phyloP scores from a whole-genome alignment of 2,888 invertebrate species.

The Ormyrus thymus region DNA sequence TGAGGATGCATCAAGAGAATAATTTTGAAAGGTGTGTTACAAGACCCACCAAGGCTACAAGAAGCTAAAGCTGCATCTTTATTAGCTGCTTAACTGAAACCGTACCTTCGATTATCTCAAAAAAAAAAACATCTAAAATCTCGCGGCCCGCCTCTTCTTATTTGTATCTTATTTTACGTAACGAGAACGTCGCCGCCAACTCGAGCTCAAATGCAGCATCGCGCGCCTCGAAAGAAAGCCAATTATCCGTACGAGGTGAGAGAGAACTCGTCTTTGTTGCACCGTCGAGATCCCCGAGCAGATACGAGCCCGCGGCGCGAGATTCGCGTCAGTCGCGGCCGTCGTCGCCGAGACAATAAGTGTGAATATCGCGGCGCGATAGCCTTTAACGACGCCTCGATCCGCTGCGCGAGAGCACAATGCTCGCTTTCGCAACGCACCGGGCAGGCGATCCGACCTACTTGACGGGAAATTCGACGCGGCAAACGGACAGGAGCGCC shows the following conservation, averaged over 20 bases:
- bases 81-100: no score
- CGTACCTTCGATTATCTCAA: no score
- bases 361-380: slow-evolving; percentile 13
- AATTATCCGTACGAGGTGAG: slow-evolving; percentile 40
- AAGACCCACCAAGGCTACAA: no score
- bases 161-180: no score
- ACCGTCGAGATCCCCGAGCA: slow-evolving; percentile 24
- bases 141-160: no score
- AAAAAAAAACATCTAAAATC: no score
- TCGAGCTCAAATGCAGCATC: not conserved
- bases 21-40: no score
- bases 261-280: slow-evolving; percentile 20
- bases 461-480: not conserved
- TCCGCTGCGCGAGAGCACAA: slow-evolving; percentile 13
- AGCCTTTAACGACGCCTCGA: slow-evolving; percentile 35
- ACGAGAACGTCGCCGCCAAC: not conserved
- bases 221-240: slow-evolving; percentile 40
- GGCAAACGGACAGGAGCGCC: no score
- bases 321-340: slow-evolving; percentile 39
- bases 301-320: slow-evolving; percentile 7
- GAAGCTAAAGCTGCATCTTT: no score
- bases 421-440: slow-evolving; percentile 19
- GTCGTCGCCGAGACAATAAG: slow-evolving; percentile 23
- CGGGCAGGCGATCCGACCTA: slow-evolving; percentile 12
- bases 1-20: no score